Evolutionary conservation across 2,113 vertebrate species (phyloP).

Genomic region (Gobiocypris rarus): DNA sequence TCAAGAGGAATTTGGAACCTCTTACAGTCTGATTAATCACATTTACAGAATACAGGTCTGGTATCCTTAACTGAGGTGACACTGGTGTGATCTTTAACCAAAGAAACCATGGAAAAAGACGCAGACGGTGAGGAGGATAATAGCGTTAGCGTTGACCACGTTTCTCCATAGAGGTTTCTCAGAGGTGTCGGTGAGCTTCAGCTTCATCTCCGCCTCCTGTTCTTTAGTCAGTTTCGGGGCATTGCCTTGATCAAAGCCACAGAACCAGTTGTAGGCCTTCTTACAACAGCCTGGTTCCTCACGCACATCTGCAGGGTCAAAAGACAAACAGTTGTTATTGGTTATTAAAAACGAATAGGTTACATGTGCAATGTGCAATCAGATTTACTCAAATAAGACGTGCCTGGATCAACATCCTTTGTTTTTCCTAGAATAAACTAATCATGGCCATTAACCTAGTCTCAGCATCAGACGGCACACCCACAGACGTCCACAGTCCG

Average conservation of each 20-base stretch:
- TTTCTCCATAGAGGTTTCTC: conserved; percentile 89
- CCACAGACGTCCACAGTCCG: neutral
- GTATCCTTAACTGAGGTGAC: neutral
- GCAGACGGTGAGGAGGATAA: conserved; percentile 86
- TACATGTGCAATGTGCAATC: neutral
- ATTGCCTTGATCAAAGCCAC: conserved; percentile 83
- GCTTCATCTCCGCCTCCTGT: conserved; percentile 82
- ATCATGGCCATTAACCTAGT: neutral
- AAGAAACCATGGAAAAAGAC: conserved; percentile 91
- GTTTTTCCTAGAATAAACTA: neutral
- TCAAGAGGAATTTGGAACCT: neutral
- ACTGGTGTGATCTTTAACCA: conserved; percentile 71
- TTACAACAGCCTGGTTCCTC: conserved; percentile 71
- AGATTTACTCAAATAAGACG: neutral
- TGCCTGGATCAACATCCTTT: neutral
- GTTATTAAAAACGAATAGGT: neutral
- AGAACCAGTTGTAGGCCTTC: conserved; percentile 84
- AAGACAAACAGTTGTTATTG: neutral
- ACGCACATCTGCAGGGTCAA: conserved; percentile 57
- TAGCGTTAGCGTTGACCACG: conserved; percentile 83
- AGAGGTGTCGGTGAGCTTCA: conserved; percentile 84
- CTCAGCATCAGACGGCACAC: neutral
- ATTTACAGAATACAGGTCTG: conserved; percentile 1
- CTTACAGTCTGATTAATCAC: neutral
- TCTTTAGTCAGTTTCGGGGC: conserved; percentile 82